Percentiles rank a stretch among this genome's conserved stretches.
Evolutionary conservation across 2,888 invertebrate species (phyloP).

Genomic region (Scaptomyza reducta): DNA sequence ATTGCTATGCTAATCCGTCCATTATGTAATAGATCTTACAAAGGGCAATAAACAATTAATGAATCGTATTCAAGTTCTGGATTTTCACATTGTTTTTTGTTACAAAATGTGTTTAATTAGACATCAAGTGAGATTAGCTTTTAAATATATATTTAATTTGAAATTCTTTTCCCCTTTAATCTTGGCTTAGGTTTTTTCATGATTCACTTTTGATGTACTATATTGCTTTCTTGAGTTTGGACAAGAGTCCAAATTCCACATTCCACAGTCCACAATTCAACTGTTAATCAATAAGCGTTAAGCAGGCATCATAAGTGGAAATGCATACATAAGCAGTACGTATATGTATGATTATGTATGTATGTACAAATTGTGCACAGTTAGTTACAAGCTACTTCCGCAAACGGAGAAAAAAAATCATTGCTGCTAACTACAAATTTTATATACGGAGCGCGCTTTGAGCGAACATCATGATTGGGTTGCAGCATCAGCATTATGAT

Average conservation of each 20-base stretch:
- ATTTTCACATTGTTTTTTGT: too few relatives aligned
- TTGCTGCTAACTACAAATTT: conserved; percentile 26
- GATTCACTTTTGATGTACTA: neutral
- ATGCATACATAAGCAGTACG: neutral
- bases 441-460: conserved; percentile 5
- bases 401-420: conserved; percentile 32
- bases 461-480: conserved; percentile 41
- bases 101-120: neutral
- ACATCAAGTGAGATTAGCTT: neutral
- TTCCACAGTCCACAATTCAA: neutral
- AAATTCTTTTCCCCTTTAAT: too few relatives aligned
- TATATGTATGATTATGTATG: neutral
- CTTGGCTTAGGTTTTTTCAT: neutral
- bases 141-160: too few relatives aligned
- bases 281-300: conserved; percentile 58
- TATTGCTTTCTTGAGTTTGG: conserved; percentile 1
- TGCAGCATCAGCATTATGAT: conserved; percentile 18
- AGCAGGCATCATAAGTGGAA: conserved; percentile 13
- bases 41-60: conserved; percentile 5
- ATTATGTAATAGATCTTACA: neutral
- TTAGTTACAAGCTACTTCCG: conserved; percentile 64
- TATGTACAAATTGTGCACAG: conserved; percentile 43
- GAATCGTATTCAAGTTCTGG: neutral
- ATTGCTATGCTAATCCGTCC: too few relatives aligned
- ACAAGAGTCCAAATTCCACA: conserved; percentile 16